These are phyloP conservation scores for Xenotilapia flavipinnis DNA, from an alignment of 2,113 vertebrate species.

Conservation along the genomic window DNA sequence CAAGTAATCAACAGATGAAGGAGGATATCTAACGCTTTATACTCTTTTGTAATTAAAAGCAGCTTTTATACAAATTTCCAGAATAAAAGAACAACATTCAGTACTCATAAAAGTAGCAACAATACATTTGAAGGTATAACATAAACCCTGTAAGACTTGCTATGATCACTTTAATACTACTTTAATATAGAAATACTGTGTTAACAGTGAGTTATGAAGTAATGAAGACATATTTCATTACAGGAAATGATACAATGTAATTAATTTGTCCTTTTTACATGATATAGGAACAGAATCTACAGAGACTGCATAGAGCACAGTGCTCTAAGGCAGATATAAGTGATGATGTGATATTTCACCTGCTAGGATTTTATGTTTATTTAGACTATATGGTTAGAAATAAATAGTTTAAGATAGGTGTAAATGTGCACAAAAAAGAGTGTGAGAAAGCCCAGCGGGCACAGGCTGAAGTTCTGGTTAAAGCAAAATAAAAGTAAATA, in stretches of 20 bases:
- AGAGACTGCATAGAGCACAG: not conserved
- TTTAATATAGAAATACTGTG: not conserved
- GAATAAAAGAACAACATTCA: not conserved
- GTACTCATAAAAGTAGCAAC: not conserved
- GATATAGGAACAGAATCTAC: not conserved
- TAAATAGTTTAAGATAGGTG: not conserved
- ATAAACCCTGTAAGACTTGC: not conserved
- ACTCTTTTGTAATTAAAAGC: not conserved
- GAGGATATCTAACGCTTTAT: not conserved
- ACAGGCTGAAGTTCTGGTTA: not conserved
- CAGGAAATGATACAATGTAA: not conserved
- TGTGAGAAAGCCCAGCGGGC: fast-evolving
- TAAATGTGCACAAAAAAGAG: not conserved
- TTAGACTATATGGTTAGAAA: not conserved
- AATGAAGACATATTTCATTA: not conserved
- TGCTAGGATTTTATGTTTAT: not conserved
- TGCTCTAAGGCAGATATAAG: not conserved
- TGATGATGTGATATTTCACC: not conserved
- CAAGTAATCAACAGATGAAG: not conserved
- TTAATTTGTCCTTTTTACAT: not conserved
- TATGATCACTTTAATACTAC: not conserved
- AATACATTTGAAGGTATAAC: not conserved
- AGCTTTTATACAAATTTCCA: not conserved
- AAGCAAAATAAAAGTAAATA: not conserved
- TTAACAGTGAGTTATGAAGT: not conserved